Base-by-base conservation (phyloP, 2,113 vertebrate genomes). In the Salvator merianae region DNA sequence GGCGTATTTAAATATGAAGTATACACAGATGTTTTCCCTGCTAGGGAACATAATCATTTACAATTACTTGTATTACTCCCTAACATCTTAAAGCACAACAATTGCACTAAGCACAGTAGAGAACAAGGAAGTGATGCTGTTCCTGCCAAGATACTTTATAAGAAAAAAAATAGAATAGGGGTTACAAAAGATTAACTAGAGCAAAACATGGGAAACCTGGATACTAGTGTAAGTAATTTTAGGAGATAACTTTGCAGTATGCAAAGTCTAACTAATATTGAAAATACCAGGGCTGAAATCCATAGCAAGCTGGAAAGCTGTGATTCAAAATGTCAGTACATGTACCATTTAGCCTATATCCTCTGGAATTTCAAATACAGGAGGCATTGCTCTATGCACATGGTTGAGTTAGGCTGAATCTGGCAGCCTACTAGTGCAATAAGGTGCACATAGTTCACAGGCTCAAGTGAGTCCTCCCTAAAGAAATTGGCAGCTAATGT, bases 21-120 rank as follows among this genome's bases (percentile, higher is more conserved):
- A 24, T 47, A 72, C 77, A 79, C 65, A 91, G 66, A 87, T 87
- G 1, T 71, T 87, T 86, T 88, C 75, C 87, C 83, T 88, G 32
- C 18, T 62, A 66, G 79, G 50, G 9, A 87, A 73, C 20, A 0
- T 2, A 90, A 84, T 79, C 53, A 69, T 75, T 77, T 84, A n/a
- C 74, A 84, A 72, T 65, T 73, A 65, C 55, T 65, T 78, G n/a
- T 43, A 65, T 34, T 85, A 9, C 36, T 84, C 50, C 53, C 68
- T 84, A 63, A 70, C 26, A 20, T 78, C 62, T 62, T 78, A 40
- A 73, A 84, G 20, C 7, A 63, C 13, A 5, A 34, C 13, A 78
- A 71, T 7, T 22, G n/a, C 30, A 63, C 71, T 71, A 62, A 71
- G 53, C 3, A n/a, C 30, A 62, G 20, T 22, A 73, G 8, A 65